These are phyloP conservation scores for Colletes gigas DNA, from an alignment of 1,140 invertebrate genomes.

Conservation along the genomic window DNA sequence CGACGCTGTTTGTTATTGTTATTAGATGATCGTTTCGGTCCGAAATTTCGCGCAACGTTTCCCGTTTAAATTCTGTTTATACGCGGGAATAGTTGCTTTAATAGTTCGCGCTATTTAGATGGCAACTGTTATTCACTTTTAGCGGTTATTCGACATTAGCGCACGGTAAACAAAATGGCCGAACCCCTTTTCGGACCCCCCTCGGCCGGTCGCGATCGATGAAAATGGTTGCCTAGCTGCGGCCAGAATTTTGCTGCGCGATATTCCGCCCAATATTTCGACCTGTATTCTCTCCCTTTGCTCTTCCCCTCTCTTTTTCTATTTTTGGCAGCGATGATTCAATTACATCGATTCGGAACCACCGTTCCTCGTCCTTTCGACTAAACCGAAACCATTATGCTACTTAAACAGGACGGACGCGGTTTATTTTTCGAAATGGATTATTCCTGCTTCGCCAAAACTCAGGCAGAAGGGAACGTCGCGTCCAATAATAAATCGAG, in stretches of 20 bases:
- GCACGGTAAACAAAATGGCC: constrained; percentile 56
- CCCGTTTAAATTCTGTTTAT: not conserved
- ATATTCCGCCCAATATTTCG: constrained; percentile 50
- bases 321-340: constrained; percentile 33
- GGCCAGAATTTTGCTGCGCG: constrained; percentile 56
- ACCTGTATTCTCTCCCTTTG: constrained; percentile 36
- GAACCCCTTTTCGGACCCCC: constrained; percentile 48
- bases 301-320: constrained; percentile 25
- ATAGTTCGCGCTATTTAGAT: not conserved
- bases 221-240: constrained; percentile 61
- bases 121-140: constrained; percentile 49
- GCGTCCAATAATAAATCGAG: not conserved
- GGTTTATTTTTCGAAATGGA: not conserved
- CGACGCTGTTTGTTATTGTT: not conserved
- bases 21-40: not conserved
- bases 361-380: not conserved
- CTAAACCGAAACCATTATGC: not conserved
- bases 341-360: constrained; percentile 31
- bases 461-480: not conserved
- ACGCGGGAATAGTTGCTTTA: not conserved
- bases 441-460: not conserved
- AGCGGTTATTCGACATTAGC: constrained; percentile 55
- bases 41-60: too few species aligned
- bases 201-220: constrained; percentile 46
- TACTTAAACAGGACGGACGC: not conserved